Evolutionary conservation across 2,113 vertebrate genomes (phyloP).

Genomic region (Gallinago jamesoni): DNA sequence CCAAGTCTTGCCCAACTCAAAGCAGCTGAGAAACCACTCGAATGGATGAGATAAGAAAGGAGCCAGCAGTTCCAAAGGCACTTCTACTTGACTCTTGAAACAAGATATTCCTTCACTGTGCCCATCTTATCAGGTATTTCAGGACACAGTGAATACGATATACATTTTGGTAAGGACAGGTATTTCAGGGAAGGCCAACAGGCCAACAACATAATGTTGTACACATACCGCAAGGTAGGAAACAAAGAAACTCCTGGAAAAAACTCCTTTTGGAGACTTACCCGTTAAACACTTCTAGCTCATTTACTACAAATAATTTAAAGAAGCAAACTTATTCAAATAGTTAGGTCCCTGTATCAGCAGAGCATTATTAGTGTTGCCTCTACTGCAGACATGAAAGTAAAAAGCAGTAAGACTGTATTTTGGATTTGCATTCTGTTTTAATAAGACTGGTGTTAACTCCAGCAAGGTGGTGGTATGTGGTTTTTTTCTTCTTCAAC

Average conservation of each 20-base stretch:
- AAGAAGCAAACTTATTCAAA: neutral
- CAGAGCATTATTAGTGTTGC: neutral
- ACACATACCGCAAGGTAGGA: neutral
- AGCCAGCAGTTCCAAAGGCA: neutral
- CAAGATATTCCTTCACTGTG: rapidly evolving
- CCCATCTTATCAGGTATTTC: neutral
- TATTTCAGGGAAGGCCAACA: neutral
- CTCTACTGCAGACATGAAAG: neutral
- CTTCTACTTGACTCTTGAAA: neutral
- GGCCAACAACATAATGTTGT: neutral
- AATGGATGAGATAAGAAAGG: neutral
- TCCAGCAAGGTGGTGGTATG: neutral
- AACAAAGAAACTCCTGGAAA: neutral
- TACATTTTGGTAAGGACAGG: neutral
- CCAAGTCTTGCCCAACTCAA: neutral
- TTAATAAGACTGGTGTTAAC: neutral
- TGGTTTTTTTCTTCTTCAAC: neutral
- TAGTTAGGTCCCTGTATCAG: neutral
- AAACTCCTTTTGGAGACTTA: neutral
- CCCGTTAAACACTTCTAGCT: neutral
- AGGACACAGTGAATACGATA: neutral
- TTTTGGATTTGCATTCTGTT: neutral
- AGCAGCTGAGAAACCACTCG: neutral
- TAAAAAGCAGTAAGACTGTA: neutral
- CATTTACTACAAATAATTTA: neutral